phyloP scores from a whole-genome alignment of 2,797 vertebrate genomes.

The Leptodactylus fallax region DNA sequence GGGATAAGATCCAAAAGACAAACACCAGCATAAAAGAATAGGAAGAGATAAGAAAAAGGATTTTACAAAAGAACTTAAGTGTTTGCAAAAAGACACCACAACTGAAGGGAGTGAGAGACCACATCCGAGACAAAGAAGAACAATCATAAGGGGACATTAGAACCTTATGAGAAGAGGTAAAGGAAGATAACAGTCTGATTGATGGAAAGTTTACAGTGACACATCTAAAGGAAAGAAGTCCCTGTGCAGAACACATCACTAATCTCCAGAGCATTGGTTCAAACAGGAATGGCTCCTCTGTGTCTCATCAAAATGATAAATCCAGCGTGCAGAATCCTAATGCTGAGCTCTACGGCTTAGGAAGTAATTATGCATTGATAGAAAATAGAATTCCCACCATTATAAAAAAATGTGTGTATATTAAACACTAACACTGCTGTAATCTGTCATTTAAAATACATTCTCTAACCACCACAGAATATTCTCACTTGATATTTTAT shows the following conservation, averaged over 20 bases:
- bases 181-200: constrained; percentile 46
- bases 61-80: constrained; percentile 48
- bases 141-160: constrained; percentile 51
- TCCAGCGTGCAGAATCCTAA: constrained; percentile 13
- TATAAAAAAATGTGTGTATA: constrained; percentile 4
- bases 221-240: constrained; percentile 42
- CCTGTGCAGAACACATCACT: constrained; percentile 25
- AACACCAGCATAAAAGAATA: constrained; percentile 42
- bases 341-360: constrained; percentile 19
- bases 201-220: constrained; percentile 56
- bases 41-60: constrained; percentile 42
- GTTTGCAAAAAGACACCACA: constrained; percentile 41
- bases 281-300: constrained; percentile 42
- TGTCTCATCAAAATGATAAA: constrained; percentile 49
- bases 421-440: neutral
- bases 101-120: constrained; percentile 42
- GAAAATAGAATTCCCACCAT: neutral
- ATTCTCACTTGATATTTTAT: constrained; percentile 25
- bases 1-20: constrained; percentile 58
- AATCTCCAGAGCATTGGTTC: constrained; percentile 48
- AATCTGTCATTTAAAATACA: constrained; percentile 18
- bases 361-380: constrained; percentile 26
- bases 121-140: constrained; percentile 39
- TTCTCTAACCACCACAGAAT: neutral
- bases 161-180: constrained; percentile 36